Evolutionary conservation across 2,113 vertebrate species (phyloP), one percentile per base, ranked within the genome.

Genomic region (Cavia porcellus): DNA sequence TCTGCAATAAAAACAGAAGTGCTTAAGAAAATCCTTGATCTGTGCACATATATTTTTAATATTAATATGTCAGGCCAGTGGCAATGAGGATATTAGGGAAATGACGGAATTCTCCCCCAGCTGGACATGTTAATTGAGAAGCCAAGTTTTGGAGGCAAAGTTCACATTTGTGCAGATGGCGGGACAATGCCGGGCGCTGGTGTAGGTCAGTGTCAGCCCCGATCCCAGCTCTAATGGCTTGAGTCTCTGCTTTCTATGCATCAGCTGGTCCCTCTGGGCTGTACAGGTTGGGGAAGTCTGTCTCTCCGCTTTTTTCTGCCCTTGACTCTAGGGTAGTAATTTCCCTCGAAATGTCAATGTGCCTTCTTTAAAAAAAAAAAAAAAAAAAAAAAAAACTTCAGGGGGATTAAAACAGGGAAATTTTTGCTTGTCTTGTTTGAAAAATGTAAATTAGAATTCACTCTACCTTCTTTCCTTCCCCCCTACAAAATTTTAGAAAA

Each of bases 111-210:
- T 99, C 99, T 99, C 98, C 98, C 99, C 99, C 99, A 99, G 99
- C 99, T 99, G 99, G 99, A 99, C 99, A 99, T 98, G 99, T 99
- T 99, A 99, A 99, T 99, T 99, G 99, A 99, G 99, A 99, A 99
- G 99, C 98, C 99, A 99, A 99, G 99, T 99, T 99, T 99, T 97
- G 97, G 99, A 99, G 99, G 99, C 99, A 99, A 99, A 99, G 99
- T 99, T 99, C 99, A 99, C 95, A 96, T 99, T 98, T 98, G 99
- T 99, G 99, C 99, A 99, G 99, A 99, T 99, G 99, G 99, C 97
- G 98, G 99, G 99, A 99, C 99, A 99, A 99, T 99, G 98, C 97
- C 72, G 98, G 99, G 98, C 98, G 99, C 99, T 98, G 97, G 97
- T 97, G 96, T 98, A 98, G 99, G 99, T 99, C 99, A 99, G 98